These are phyloP conservation scores for Arenicola marina DNA, from an alignment of 2,888 invertebrate species.

Conservation along the genomic window DNA sequence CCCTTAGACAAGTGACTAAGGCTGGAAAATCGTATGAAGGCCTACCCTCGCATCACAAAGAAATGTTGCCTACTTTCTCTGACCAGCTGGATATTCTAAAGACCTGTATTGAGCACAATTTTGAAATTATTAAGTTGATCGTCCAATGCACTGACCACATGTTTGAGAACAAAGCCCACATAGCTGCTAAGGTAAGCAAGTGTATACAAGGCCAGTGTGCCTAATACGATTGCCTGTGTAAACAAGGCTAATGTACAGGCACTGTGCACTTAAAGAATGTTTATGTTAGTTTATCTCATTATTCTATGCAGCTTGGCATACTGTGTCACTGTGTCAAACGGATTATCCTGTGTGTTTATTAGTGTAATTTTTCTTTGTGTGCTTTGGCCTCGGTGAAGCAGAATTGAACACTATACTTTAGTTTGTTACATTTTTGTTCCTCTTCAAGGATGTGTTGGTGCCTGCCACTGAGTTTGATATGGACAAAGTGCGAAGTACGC, in stretches of 20 bases:
- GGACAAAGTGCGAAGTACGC: conserved; percentile 87
- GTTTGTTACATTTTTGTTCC: not conserved
- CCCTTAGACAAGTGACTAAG: conserved; percentile 75
- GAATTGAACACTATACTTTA: not conserved
- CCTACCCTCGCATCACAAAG: conserved; percentile 76
- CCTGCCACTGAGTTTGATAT: conserved; percentile 54
- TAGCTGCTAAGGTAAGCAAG: conserved; percentile 20
- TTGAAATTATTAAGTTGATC: conserved; percentile 71
- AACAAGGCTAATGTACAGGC: not conserved
- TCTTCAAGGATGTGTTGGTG: not conserved
- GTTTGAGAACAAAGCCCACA: conserved; percentile 74
- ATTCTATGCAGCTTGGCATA: too few relatives aligned
- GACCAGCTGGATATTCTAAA: conserved; percentile 76
- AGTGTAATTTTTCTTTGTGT: too few relatives aligned
- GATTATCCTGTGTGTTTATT: too few relatives aligned
- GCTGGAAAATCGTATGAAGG: conserved; percentile 76
- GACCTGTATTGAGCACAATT: conserved; percentile 75
- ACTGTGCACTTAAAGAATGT: not conserved
- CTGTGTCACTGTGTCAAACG: too few relatives aligned
- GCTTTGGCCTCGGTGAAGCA: too few relatives aligned
- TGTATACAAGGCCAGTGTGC: too few relatives aligned
- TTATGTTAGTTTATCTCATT: too few relatives aligned
- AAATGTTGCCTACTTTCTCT: conserved; percentile 75
- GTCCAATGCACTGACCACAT: conserved; percentile 80
- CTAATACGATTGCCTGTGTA: too few relatives aligned